Evolutionary conservation across 2,113 vertebrate genomes (phyloP).

Genomic region (Ictidomys tridecemlineatus): DNA sequence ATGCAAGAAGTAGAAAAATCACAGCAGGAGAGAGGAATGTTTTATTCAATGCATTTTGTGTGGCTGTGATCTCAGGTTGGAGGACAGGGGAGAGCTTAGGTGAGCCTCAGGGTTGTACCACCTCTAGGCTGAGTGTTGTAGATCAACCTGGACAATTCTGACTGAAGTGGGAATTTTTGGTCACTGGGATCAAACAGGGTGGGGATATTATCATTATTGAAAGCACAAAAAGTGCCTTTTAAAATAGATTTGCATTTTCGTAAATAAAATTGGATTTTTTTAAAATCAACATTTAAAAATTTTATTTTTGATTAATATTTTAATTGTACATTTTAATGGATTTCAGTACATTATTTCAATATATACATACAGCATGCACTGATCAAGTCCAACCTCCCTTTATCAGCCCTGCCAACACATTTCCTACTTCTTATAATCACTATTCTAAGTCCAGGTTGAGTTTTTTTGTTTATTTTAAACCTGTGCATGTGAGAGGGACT

Average conservation of each 20-base stretch:
- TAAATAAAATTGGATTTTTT: constrained; percentile 36
- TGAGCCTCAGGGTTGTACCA: background rate
- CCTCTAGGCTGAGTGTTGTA: background rate
- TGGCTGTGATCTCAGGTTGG: background rate
- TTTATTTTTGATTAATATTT: background rate
- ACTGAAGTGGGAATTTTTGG: background rate
- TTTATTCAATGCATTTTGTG: constrained; percentile 33
- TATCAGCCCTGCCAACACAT: background rate
- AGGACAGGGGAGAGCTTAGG: background rate
- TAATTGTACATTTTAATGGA: background rate
- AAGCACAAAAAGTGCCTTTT: constrained; percentile 19
- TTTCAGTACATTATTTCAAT: background rate
- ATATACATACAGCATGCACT: background rate
- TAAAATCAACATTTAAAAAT: background rate
- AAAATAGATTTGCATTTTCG: constrained; percentile 40
- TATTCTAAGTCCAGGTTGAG: no score
- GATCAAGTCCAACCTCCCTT: background rate
- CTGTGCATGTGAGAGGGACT: background rate
- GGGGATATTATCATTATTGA: background rate
- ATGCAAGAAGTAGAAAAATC: constrained; percentile 27
- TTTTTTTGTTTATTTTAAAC: background rate
- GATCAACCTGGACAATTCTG: background rate
- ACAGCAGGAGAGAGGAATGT: constrained; percentile 40
- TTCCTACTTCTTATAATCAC: background rate
- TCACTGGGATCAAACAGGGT: background rate